Evolutionary conservation across 1,140 invertebrate genomes (phyloP).

Genomic region (Caenorhabditis briggsae): DNA sequence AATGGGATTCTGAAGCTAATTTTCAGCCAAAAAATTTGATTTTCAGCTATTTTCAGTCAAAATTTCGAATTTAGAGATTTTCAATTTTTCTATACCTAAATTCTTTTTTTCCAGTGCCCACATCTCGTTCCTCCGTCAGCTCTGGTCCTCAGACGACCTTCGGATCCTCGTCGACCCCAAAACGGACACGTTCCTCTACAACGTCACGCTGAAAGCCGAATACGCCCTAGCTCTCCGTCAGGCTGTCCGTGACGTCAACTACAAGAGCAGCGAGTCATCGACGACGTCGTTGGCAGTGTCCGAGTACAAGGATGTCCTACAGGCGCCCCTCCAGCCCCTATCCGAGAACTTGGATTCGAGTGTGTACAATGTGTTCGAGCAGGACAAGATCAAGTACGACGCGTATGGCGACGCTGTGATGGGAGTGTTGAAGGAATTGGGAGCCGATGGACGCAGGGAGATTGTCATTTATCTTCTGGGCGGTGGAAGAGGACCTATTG

Average conservation of each 20-base stretch:
- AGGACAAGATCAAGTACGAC: conserved; percentile 94
- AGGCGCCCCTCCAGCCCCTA: conserved; percentile 83
- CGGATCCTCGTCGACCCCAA: conserved; percentile 23
- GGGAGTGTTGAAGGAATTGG: conserved; percentile 79
- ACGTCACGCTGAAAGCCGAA: background rate
- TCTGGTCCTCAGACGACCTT: conserved; percentile 44
- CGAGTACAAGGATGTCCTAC: background rate
- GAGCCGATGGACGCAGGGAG: background rate
- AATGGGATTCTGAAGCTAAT: no score
- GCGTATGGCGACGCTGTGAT: conserved; percentile 85
- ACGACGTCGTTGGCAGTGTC: background rate
- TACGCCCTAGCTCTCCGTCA: conserved; percentile 16
- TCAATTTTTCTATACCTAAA: background rate
- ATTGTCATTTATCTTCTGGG: conserved; percentile 90
- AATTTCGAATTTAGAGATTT: no score
- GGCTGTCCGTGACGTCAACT: conserved; percentile 20
- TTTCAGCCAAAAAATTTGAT: no score
- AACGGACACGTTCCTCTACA: conserved; percentile 17
- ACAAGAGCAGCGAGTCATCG: background rate
- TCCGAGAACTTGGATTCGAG: conserved; percentile 94
- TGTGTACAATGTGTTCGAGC: conserved; percentile 98
- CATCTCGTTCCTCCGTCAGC: background rate
- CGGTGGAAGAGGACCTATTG: conserved; percentile 93
- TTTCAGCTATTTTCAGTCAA: no score
- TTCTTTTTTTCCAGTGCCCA: conserved; percentile 31